Conservation (phyloP, 2,113 vertebrate species). For the Anarrhichthys ocellatus region DNA sequence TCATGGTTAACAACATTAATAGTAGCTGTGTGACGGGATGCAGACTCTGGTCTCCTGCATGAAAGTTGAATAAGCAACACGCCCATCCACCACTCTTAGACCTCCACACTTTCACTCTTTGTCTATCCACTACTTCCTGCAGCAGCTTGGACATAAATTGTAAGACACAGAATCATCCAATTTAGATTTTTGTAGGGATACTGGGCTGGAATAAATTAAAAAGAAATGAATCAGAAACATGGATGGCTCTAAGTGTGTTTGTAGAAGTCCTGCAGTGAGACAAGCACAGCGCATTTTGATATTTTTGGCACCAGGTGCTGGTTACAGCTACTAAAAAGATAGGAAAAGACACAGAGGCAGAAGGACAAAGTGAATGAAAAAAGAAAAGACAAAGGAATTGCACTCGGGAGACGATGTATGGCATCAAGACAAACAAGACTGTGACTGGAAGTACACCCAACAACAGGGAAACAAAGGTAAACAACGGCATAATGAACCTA, state of each 20-base stretch:
- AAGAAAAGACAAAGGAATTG: background rate
- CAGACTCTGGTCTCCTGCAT: no score
- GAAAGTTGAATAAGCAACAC: no score
- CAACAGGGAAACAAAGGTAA: background rate
- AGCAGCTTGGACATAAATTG: background rate
- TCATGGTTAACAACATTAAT: no score
- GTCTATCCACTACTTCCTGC: no score
- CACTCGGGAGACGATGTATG: background rate
- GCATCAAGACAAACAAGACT: constrained; percentile 14
- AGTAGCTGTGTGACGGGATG: no score
- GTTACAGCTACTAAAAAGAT: background rate
- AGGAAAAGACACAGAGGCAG: background rate
- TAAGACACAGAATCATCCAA: background rate
- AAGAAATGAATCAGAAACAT: background rate
- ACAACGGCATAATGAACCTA: constrained; percentile 26
- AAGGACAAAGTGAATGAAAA: constrained; percentile 4
- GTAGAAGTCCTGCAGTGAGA: background rate
- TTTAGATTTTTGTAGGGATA: background rate
- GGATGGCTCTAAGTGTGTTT: no score
- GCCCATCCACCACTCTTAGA: no score
- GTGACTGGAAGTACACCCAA: constrained; percentile 9
- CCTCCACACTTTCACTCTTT: no score
- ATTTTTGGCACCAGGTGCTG: background rate
- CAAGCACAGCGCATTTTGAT: background rate
- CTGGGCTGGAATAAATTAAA: background rate